Conservation (phyloP, 92 coral and sea anemone species). For the Epizoanthus stellaris region DNA sequence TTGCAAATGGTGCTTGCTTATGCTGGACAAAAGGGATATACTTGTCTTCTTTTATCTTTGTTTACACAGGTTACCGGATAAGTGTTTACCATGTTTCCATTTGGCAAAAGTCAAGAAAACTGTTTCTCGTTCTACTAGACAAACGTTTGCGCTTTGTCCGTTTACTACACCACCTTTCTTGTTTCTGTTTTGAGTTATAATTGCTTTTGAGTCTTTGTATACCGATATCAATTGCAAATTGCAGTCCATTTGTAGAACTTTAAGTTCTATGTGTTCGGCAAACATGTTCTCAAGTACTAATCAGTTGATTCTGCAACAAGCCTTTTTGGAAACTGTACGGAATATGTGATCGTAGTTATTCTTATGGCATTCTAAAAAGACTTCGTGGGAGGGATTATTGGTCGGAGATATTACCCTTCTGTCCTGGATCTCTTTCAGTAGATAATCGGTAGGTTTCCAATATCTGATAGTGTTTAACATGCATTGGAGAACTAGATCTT, state of each 20-base stretch:
- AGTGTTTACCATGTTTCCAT: constrained; percentile 26
- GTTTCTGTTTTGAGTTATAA: constrained; percentile 43
- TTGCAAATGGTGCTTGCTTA: no score
- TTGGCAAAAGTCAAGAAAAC: constrained; percentile 25
- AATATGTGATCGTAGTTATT: not conserved
- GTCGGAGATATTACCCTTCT: no score
- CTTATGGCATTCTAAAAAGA: no score
- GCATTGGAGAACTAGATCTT: not conserved
- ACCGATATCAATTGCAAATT: no score
- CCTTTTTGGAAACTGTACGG: constrained; percentile 2
- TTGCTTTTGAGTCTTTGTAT: constrained; percentile 2
- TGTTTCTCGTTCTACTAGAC: not conserved
- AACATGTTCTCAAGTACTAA: not conserved
- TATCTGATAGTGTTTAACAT: not conserved
- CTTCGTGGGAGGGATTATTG: no score
- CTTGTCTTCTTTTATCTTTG: not conserved
- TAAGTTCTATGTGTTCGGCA: not conserved
- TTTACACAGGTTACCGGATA: not conserved
- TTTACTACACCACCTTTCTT: constrained; percentile 49
- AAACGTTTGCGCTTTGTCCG: constrained; percentile 43
- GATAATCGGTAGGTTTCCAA: not conserved
- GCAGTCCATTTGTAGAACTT: not conserved
- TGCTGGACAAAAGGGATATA: no score
- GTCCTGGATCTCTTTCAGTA: not conserved
- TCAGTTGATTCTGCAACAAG: not conserved